These are phyloP conservation scores for Odontomyia ornata DNA, from an alignment of 2,888 invertebrate genomes.

Conservation along the genomic window DNA sequence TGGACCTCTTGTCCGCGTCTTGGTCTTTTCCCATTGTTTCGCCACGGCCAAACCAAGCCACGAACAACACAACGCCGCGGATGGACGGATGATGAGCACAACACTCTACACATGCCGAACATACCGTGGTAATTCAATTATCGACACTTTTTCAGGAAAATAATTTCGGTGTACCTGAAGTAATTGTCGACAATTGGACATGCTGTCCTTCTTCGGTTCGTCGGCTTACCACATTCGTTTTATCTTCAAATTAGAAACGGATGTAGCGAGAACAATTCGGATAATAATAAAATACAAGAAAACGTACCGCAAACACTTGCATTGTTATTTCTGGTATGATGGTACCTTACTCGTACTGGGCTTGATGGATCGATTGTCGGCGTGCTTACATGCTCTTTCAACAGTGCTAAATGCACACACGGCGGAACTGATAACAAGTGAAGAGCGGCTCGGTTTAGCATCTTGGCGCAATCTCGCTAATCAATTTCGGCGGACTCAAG, in stretches of 20 bases:
- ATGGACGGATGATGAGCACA: not conserved
- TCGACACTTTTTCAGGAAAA: constrained; percentile 41
- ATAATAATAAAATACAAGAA: constrained; percentile 27
- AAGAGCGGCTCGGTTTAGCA: too few relatives aligned
- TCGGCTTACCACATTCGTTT: constrained; percentile 27
- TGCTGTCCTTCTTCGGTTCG: constrained; percentile 44
- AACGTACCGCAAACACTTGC: constrained; percentile 1
- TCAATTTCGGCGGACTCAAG: too few relatives aligned
- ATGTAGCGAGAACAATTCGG: constrained; percentile 34
- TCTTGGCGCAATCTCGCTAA: too few relatives aligned
- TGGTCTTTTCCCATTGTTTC: not conserved
- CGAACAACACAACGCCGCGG: not conserved
- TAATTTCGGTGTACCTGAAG: constrained; percentile 27
- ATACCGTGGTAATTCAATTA: constrained; percentile 43
- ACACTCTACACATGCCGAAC: not conserved
- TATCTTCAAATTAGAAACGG: constrained; percentile 31
- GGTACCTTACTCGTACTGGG: not conserved
- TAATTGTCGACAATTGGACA: constrained; percentile 37
- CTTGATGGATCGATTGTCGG: too few relatives aligned
- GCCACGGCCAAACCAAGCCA: not conserved
- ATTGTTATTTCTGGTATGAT: not conserved
- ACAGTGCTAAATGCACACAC: too few relatives aligned
- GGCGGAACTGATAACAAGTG: too few relatives aligned
- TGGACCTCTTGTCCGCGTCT: not conserved
- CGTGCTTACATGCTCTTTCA: too few relatives aligned